Conservation (phyloP, 2,113 vertebrate genomes). For the Dunckerocampus dactyliophorus region DNA sequence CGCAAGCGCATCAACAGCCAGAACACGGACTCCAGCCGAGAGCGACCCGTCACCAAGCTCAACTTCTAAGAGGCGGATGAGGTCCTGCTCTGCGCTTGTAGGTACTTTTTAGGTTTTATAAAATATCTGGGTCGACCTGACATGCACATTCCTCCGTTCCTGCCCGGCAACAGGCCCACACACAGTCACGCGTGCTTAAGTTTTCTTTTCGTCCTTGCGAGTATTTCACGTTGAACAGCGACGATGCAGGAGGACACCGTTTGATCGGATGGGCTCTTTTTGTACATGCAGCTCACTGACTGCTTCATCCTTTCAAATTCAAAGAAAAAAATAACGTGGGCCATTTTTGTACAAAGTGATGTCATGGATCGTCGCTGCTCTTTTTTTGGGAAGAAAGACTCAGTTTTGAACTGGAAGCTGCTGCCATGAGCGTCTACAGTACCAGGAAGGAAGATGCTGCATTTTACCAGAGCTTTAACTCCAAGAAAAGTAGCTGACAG, state of each 20-base stretch:
- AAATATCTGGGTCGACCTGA: constrained; percentile 27
- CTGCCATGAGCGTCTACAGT: neutral
- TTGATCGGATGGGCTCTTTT: constrained; percentile 35
- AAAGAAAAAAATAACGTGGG: constrained; percentile 13
- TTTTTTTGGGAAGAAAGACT: constrained; percentile 36
- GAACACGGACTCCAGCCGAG: constrained; percentile 81
- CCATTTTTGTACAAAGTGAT: constrained; percentile 54
- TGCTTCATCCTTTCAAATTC: constrained; percentile 27
- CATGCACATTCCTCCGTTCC: constrained; percentile 49
- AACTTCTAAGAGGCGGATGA: constrained; percentile 79
- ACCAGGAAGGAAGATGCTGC: constrained; percentile 32
- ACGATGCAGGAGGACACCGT: constrained; percentile 6
- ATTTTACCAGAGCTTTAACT: constrained; percentile 20
- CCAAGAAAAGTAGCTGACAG: constrained; percentile 26
- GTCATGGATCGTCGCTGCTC: constrained; percentile 22
- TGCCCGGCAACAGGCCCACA: constrained; percentile 28
- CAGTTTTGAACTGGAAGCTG: constrained; percentile 27
- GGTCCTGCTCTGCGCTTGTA: neutral
- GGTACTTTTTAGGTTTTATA: neutral
- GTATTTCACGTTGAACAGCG: constrained; percentile 18
- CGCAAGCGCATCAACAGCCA: constrained; percentile 91
- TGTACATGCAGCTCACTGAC: constrained; percentile 40
- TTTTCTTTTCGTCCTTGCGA: constrained; percentile 25
- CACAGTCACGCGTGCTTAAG: constrained; percentile 28
- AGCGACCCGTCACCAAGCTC: constrained; percentile 92